Evolutionary conservation across 1,140 invertebrate species (phyloP), one percentile per base, ranked within the genome.

Genomic region (Drosophila ficusphila): DNA sequence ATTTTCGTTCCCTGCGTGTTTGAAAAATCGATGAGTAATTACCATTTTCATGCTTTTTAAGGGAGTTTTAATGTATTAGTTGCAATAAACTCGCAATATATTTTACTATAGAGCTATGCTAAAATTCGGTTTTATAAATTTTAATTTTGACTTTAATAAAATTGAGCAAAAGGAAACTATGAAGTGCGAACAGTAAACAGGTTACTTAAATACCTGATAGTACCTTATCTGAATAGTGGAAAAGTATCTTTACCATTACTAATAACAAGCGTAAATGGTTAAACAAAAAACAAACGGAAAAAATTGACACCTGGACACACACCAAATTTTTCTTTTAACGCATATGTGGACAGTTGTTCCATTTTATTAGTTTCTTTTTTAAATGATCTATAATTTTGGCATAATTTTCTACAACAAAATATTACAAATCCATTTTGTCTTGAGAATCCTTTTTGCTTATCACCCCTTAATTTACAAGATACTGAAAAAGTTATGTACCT

Each of bases 11-110:
- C 19, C 25, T 41, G 16, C 44, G 25, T 33, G 14, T 31, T 65
- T 21, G 42, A 70, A 58, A 70, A 67, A 67, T 67, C 62, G 44
- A 67, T 70, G 14, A 67, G 23, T 42, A 65, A 67, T 42, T 64
- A 18, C 18, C 27, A 23, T 8, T 52, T 14, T 12, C 9, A 19
- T 34, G n/a, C 19, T 16, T 4, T 14, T 18, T 27, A 19, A 14
- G 51, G 14, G 2, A n/a, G 3, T 12, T n/a, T 27, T 9, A 25
- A n/a, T n/a, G 19, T 4, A 8, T 12, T 39, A 27, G 23, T 9
- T 27, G 4, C 12, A 27, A 9, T 4, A 44, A 16, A 44, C 16
- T 44, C n/a, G 42, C 42, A 44, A 27, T 27, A 46, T 4, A 19
- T 42, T 5, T 42, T 42, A 23, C n/a, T 42, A 25, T 44, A 44